Evolutionary conservation across 1,140 invertebrate species (phyloP).

Genomic region (Thalassaphorura encarpata): DNA sequence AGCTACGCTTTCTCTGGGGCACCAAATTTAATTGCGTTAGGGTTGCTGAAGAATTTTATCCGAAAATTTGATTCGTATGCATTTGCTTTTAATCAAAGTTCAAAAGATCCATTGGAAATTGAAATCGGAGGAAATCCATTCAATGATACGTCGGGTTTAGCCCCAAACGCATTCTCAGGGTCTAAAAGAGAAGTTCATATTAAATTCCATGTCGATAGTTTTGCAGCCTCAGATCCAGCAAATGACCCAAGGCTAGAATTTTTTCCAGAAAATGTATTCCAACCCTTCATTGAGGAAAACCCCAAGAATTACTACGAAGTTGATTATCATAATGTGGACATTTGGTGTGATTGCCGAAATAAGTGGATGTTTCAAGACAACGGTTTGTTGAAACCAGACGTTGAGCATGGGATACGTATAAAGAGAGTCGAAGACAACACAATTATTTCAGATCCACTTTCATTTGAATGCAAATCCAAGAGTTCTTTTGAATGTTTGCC

Average conservation of each 20-base stretch:
- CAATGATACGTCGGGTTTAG: constrained; percentile 1
- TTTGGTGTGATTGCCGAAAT: neutral
- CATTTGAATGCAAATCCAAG: neutral
- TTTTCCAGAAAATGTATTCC: constrained; percentile 1
- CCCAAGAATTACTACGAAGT: neutral
- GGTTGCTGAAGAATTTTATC: neutral
- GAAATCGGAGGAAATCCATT: neutral
- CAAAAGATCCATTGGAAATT: neutral
- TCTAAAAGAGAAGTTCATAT: neutral
- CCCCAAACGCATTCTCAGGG: neutral
- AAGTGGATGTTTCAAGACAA: neutral
- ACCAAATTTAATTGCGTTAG: neutral
- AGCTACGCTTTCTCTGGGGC: neutral
- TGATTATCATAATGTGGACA: neutral
- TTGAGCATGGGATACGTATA: neutral
- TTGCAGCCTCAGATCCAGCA: constrained; percentile 1
- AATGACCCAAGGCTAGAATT: neutral
- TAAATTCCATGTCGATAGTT: neutral
- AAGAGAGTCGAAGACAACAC: neutral
- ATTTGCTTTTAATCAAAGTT: neutral
- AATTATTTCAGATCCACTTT: neutral
- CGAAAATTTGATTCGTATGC: neutral
- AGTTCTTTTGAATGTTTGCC: neutral
- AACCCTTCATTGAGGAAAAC: neutral
- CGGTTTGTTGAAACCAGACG: neutral